A percentile compares a stretch with the other conserved stretches of the same genome.
Evolutionary conservation across 2,888 invertebrate species (phyloP).

Genomic region (Dynastes tityus): DNA sequence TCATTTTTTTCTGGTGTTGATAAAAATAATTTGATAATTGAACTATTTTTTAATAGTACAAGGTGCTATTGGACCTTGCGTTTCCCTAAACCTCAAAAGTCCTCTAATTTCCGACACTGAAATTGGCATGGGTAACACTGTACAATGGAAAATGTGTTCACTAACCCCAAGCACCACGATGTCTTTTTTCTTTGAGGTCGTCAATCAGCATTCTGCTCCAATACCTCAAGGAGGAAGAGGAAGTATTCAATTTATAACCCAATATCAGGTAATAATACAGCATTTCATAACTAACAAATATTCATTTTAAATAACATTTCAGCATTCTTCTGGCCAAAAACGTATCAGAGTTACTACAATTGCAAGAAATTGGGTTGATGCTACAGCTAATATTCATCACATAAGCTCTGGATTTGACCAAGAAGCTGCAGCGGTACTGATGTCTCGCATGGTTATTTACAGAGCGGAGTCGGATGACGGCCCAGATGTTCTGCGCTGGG

Average conservation of each 20-base stretch:
- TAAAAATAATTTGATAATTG: no score
- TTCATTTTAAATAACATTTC: slow-evolving; percentile 25
- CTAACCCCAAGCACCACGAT: slow-evolving; percentile 93
- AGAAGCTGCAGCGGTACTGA: slow-evolving; percentile 97
- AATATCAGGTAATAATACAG: slow-evolving; percentile 79
- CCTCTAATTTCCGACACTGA: slow-evolving; percentile 96
- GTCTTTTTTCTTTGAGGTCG: slow-evolving; percentile 97
- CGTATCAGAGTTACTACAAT: slow-evolving; percentile 97
- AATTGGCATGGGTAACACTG: slow-evolving; percentile 97
- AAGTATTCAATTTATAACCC: slow-evolving; percentile 97
- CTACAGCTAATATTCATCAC: slow-evolving; percentile 89
- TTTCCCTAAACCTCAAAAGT: slow-evolving; percentile 93
- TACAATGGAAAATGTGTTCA: slow-evolving; percentile 98
- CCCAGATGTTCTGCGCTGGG: slow-evolving; percentile 98
- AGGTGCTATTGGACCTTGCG: slow-evolving; percentile 97
- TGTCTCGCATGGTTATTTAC: slow-evolving; percentile 97
- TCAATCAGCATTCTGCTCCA: slow-evolving; percentile 94
- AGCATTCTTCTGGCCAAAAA: slow-evolving; percentile 94
- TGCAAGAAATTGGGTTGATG: slow-evolving; percentile 99
- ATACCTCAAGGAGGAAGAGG: slow-evolving; percentile 97
- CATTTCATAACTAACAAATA: no score
- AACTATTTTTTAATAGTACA: slow-evolving; percentile 74
- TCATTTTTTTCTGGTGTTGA: no score
- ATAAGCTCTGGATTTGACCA: slow-evolving; percentile 97
- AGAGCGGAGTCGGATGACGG: slow-evolving; percentile 96